A percentile compares a stretch with the other conserved stretches of the same genome.
Conservation (phyloP, 2,797 vertebrate species). For the Scleropages formosus region DNA sequence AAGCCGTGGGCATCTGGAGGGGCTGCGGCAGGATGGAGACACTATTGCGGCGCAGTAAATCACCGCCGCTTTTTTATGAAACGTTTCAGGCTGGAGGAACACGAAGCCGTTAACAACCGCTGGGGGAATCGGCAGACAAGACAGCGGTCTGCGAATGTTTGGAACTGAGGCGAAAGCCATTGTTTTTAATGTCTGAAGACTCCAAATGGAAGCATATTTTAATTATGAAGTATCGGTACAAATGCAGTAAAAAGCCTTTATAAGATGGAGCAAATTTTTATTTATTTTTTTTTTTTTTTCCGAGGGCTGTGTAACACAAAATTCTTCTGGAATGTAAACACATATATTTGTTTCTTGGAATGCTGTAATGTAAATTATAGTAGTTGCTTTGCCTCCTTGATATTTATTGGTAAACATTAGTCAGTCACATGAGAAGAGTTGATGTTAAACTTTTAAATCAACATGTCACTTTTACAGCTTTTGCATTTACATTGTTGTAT, state of each 20-base stretch:
- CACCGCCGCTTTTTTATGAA: constrained; percentile 51
- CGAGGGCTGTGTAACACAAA: not conserved
- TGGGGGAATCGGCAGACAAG: not conserved
- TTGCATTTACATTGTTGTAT: not conserved
- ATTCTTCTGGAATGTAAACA: not conserved
- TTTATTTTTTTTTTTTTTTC: no score
- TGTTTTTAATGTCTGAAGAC: constrained; percentile 1
- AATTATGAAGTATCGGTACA: not conserved
- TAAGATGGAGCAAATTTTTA: not conserved
- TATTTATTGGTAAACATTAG: not conserved
- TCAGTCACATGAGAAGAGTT: not conserved
- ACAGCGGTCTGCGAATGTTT: not conserved
- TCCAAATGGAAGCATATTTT: not conserved
- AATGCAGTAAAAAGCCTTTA: not conserved
- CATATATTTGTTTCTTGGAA: not conserved
- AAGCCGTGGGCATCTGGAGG: constrained; percentile 75
- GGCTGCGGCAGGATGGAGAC: constrained; percentile 71
- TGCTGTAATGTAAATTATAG: not conserved
- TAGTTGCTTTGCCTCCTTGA: constrained; percentile 1
- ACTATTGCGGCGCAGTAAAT: constrained; percentile 62
- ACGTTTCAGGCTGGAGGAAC: constrained; percentile 48
- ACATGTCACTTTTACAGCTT: not conserved
- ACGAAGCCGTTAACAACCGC: not conserved
- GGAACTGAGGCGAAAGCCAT: not conserved
- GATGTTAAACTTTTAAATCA: not conserved